Evolutionary conservation across 37 sponge, comb jelly and placozoan genomes (phyloP).

Genomic region (Diacarnus erythraeanus): DNA sequence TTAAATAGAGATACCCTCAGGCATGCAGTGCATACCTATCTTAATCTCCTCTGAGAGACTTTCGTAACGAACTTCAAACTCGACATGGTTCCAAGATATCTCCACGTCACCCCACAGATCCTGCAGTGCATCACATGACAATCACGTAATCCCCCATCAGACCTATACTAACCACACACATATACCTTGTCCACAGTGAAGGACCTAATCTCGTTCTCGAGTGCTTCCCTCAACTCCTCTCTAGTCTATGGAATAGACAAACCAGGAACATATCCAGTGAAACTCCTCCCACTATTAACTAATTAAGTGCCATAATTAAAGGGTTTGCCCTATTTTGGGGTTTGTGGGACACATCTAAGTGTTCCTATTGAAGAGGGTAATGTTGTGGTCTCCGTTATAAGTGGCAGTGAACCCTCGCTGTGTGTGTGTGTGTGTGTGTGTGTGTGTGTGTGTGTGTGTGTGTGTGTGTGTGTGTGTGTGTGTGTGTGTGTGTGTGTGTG

Average conservation of each 20-base stretch:
- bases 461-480: too few species aligned
- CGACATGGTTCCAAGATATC: constrained; percentile 94
- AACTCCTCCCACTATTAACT: neutral
- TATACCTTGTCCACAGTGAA: constrained; percentile 91
- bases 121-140: constrained; percentile 20
- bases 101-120: constrained; percentile 86
- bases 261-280: neutral
- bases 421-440: too few species aligned
- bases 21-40: constrained; percentile 53
- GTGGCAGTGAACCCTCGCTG: too few species aligned
- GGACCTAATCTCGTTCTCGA: constrained; percentile 92
- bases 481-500: too few species aligned
- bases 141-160: constrained; percentile 6
- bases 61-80: constrained; percentile 99
- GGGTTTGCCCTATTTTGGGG: neutral
- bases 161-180: neutral
- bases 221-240: constrained; percentile 95
- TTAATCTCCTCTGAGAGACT: constrained; percentile 93
- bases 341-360: too few species aligned
- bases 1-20: neutral
- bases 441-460: too few species aligned
- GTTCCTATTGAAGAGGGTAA: too few species aligned
- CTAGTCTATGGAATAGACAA: constrained; percentile 62
- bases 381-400: too few species aligned
- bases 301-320: neutral